phyloP scores from a whole-genome alignment of 2,888 invertebrate species.

The Agriopis marginaria region DNA sequence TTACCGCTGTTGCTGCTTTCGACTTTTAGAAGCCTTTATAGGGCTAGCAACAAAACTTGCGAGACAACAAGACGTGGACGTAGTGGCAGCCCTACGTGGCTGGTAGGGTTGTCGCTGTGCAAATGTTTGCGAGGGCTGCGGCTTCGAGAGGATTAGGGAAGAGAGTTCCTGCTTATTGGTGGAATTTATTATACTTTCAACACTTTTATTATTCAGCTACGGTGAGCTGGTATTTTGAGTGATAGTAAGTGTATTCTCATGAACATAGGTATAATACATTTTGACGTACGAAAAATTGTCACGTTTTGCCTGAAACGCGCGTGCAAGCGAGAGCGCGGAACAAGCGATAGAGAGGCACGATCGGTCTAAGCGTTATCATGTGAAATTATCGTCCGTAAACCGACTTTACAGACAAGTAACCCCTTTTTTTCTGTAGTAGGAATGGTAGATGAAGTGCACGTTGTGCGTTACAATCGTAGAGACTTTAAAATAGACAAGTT shows the following conservation, averaged over 20 bases:
- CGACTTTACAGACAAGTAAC: no score
- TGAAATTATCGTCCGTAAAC: no score
- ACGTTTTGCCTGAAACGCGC: no score
- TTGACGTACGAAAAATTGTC: no score
- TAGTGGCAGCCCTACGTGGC: constrained; percentile 53
- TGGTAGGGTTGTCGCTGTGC: constrained; percentile 51
- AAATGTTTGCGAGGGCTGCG: constrained; percentile 31
- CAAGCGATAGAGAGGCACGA: no score
- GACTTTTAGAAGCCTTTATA: not conserved
- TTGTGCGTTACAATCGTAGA: no score
- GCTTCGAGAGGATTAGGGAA: constrained; percentile 6
- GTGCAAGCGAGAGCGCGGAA: no score
- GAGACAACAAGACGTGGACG: not conserved
- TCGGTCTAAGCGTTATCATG: no score
- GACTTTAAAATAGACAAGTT: no score
- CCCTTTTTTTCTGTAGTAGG: no score
- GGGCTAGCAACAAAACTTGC: not conserved
- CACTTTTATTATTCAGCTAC: not conserved
- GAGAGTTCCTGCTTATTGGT: constrained; percentile 6
- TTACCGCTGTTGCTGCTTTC: no score
- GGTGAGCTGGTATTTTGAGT: not conserved
- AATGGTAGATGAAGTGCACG: no score
- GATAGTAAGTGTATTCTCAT: not conserved
- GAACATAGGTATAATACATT: not conserved
- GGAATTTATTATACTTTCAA: constrained; percentile 9